phyloP scores from a whole-genome alignment of 2,113 vertebrate species.

The Neotoma lepida region DNA sequence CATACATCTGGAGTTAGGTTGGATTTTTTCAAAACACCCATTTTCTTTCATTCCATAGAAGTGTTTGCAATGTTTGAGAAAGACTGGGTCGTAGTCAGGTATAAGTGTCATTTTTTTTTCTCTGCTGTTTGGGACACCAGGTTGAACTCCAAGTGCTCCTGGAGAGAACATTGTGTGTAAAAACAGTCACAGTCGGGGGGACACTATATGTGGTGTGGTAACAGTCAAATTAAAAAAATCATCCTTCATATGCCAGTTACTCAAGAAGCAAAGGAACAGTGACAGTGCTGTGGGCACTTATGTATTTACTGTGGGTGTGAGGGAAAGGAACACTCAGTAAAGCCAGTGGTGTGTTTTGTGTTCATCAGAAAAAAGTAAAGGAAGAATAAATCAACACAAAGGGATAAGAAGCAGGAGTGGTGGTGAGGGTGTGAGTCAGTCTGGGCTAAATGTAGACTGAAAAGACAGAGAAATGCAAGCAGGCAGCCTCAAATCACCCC shows the following conservation, averaged over 20 bases:
- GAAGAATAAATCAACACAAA: background rate
- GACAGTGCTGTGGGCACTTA: background rate
- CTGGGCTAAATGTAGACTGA: background rate
- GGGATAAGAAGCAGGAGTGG: background rate
- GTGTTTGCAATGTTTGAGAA: background rate
- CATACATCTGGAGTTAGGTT: background rate
- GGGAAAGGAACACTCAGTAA: background rate
- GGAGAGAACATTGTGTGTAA: background rate
- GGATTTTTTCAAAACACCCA: background rate
- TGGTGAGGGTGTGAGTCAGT: background rate
- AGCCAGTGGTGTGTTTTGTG: background rate
- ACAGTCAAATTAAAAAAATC: background rate
- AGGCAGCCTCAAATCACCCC: background rate
- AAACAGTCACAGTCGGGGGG: background rate
- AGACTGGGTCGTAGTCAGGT: background rate
- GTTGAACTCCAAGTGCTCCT: background rate
- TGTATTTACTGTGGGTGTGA: background rate
- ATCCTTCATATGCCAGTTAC: background rate
- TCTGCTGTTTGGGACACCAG: background rate
- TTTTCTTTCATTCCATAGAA: background rate
- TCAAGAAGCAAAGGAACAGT: background rate
- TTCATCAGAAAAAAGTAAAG: background rate
- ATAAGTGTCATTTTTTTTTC: background rate
- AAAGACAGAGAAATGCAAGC: background rate
- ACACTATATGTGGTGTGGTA: too few species aligned